phyloP scores from a whole-genome alignment of 2,113 vertebrate genomes.

The Delphinus delphis region DNA sequence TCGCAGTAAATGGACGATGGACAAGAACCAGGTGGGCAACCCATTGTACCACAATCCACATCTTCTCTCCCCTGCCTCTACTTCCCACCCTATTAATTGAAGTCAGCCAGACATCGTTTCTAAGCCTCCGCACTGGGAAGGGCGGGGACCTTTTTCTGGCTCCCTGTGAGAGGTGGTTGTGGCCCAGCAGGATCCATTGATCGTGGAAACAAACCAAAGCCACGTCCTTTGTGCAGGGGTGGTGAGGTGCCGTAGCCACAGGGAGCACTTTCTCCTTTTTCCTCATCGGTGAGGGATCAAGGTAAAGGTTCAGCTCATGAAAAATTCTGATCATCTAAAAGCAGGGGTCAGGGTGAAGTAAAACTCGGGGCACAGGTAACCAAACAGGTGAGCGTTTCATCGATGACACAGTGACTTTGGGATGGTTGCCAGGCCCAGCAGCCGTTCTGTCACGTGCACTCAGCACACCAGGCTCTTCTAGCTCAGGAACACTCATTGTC shows the following conservation, averaged over 20 bases:
- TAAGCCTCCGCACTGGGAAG: not conserved
- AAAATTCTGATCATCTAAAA: not conserved
- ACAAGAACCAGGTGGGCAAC: not conserved
- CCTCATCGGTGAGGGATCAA: not conserved
- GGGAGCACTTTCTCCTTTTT: not conserved
- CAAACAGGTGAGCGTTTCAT: not conserved
- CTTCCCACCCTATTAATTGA: not conserved
- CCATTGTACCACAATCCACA: rapidly evolving
- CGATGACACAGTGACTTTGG: not conserved
- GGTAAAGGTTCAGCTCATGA: not conserved
- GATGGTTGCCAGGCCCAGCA: not conserved
- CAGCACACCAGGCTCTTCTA: not conserved
- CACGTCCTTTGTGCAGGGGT: not conserved
- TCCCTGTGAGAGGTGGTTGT: not conserved
- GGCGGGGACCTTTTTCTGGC: not conserved
- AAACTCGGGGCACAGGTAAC: not conserved
- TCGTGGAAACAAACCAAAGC: not conserved
- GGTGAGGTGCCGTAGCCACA: rapidly evolving
- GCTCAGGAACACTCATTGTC: not conserved
- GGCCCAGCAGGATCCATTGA: not conserved
- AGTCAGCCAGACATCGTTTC: not conserved
- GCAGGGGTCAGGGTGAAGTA: not conserved
- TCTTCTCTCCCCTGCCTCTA: not conserved
- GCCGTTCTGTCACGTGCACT: rapidly evolving
- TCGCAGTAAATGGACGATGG: not conserved